Base-by-base conservation (phyloP, 2,113 vertebrate species). In the Cisticola juncidis region DNA sequence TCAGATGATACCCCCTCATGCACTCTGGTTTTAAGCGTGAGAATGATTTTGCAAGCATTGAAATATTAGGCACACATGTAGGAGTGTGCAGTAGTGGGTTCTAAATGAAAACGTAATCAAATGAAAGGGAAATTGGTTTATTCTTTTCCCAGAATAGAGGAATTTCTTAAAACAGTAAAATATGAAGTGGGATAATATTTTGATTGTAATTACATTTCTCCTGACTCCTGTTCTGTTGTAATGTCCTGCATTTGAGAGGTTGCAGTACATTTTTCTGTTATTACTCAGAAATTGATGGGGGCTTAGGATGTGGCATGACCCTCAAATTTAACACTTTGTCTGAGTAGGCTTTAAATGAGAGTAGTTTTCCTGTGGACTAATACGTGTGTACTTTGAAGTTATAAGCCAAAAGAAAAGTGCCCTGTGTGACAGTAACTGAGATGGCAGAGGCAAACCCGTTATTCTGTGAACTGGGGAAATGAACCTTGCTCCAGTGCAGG, bases 371-470 rank as follows among this genome's bases (percentile, higher is more conserved):
- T 73, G 3, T 14, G 6, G 25, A 7, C 47, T 73, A 33, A n/a
- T 54, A 29, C 11, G 23, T 45, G 48, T 68, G 13, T 22, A 25
- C 45, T 93, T 72, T 53, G 78, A 87, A 94, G 44, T 40, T 47
- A 35, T 69, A 74, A 89, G 73, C 54, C 56, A 86, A 92, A 89
- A 50, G 71, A 25, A 24, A 40, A 47, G 19, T 73, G 35, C 72
- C 28, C 19, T 54, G 5, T 61, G 29, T 61, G 88, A 62, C 45
- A 79, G 84, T 73, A 69, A 28, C 35, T 51, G 36, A 57, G n/a
- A 24, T 48, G 60, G 61, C 19, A 66, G 87, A 82, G 70, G 90
- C 92, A 77, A 97, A 87, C 94, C 92, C 48, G 29, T 96, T 97
- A 88, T 84, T 91, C 77, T 33, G 64, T 61, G 61, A 88, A 47